Conservation (phyloP, 2,888 invertebrate species). For the Drosophila pseudotakahashii region DNA sequence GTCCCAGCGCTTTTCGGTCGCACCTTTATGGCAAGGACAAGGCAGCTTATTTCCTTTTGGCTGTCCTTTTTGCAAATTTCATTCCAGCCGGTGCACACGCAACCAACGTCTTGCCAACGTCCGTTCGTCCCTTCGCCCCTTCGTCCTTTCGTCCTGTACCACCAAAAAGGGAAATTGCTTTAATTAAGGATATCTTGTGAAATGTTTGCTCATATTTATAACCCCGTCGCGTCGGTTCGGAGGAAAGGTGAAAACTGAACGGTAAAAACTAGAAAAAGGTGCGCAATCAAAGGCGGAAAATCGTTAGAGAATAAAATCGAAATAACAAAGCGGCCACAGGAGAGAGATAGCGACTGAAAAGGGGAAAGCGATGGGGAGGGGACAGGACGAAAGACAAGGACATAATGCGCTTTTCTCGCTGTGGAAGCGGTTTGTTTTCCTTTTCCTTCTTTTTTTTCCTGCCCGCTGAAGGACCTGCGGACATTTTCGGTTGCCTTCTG, state of each 20-base stretch:
- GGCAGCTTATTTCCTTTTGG: slow-evolving; percentile 68
- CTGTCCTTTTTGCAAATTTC: slow-evolving; percentile 70
- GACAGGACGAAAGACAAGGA: slow-evolving; percentile 24
- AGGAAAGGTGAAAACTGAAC: slow-evolving; percentile 26
- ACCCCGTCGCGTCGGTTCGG: slow-evolving; percentile 26
- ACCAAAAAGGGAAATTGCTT: slow-evolving; percentile 68
- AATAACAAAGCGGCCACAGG: slow-evolving; percentile 64
- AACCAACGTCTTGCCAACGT: slow-evolving; percentile 21
- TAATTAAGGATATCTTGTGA: slow-evolving; percentile 78
- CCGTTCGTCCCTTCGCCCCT: neutral
- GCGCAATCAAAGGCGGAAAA: slow-evolving; percentile 65
- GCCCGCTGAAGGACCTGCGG: slow-evolving; percentile 29
- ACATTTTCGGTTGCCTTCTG: slow-evolving; percentile 42
- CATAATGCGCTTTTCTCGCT: slow-evolving; percentile 67
- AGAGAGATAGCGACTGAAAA: slow-evolving; percentile 29
- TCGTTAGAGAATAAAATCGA: slow-evolving; percentile 71
- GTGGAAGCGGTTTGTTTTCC: slow-evolving; percentile 29
- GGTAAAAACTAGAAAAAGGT: slow-evolving; percentile 51
- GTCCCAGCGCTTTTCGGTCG: slow-evolving; percentile 65
- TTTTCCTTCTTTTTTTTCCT: slow-evolving; percentile 1
- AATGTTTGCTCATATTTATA: slow-evolving; percentile 74
- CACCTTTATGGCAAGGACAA: slow-evolving; percentile 62
- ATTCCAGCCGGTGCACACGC: slow-evolving; percentile 54
- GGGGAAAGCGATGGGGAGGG: slow-evolving; percentile 2
- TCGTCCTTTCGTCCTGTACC: slow-evolving; percentile 14